These are phyloP conservation scores for Brachynemurus nebulosus DNA, from an alignment of 2,888 invertebrate species.

Conservation along the genomic window DNA sequence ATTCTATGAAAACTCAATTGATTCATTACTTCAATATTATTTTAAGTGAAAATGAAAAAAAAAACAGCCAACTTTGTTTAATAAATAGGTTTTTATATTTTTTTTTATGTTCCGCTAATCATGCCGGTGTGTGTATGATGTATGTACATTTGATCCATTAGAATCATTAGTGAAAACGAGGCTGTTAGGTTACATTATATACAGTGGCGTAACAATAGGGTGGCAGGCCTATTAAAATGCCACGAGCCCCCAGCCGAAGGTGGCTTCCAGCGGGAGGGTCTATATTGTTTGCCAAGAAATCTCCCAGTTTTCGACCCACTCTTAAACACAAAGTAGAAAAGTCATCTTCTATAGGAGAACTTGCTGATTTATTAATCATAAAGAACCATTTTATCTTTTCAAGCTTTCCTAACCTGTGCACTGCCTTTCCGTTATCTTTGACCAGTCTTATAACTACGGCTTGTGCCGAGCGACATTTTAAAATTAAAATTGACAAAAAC, in stretches of 20 bases:
- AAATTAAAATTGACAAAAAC: conserved; percentile 1
- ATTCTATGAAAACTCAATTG: no score
- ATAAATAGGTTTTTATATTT: no score
- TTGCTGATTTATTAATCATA: conserved; percentile 6
- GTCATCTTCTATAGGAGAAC: conserved; percentile 6
- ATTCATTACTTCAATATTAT: no score
- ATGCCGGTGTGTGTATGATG: no score
- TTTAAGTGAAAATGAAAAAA: no score
- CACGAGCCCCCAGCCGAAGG: neutral
- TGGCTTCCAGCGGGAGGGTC: neutral
- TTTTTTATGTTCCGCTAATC: no score
- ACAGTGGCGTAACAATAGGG: conserved; percentile 4
- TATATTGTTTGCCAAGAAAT: neutral
- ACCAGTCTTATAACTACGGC: conserved; percentile 1
- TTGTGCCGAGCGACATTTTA: neutral
- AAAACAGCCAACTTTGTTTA: no score
- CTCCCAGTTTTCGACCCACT: neutral
- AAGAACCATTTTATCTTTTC: conserved; percentile 4
- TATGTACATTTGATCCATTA: no score
- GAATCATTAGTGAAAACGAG: no score
- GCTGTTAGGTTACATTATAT: no score
- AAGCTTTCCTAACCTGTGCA: neutral
- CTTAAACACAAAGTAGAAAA: conserved; percentile 5
- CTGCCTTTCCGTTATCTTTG: neutral
- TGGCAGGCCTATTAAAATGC: neutral